Evolutionary conservation across 2,797 vertebrate genomes (phyloP), one percentile per base, ranked within the genome.

Genomic region (Pangasius macronema): DNA sequence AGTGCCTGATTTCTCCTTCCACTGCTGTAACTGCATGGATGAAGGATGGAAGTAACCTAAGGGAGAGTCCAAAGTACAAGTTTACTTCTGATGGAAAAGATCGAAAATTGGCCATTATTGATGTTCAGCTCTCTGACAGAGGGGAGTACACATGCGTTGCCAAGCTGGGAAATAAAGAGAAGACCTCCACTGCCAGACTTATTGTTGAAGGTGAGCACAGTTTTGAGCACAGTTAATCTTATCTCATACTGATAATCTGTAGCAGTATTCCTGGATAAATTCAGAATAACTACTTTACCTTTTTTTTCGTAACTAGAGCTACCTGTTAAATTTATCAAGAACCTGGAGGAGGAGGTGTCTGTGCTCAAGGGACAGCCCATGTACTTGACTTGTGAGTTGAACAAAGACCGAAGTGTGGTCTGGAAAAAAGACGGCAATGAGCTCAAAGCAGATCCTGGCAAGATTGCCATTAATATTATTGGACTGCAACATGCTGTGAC

Each of bases 31-130:
- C 98, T 0, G 92, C 95, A 46, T 99, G 99, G 99, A 99, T 99
- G 97, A 99, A 99, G 87, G 99, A 99, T 1, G 98, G 97, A 65
- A 95, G 94, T 92, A 99, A 98, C 89, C 94, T 99, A 72, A 96
- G 98, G 2, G 98, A 99, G 91, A 95, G 96, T 81, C 98, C 98
- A 75, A 99, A 99, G 90, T 95, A 99, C 94, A 99, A 97, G 86
- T 99, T 99, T 92, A 97, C 97, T 0, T 95, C 99, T 80, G 99
- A 99, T 82, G 98, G 99, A 84, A 99, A 99, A 95, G 98, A 99
- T 86, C 97, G 99, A 85, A 99, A 99, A 89, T 91, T 99, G 89
- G 93, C 96, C 85, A 99, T 99, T 91, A 97, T 99, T 94, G 99
- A 99, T 65, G 98, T 99, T 14, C 99, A 99, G 67, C 95, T 99